Evolutionary conservation across 2,113 vertebrate genomes (phyloP).

Genomic region (Malurus elegans): DNA sequence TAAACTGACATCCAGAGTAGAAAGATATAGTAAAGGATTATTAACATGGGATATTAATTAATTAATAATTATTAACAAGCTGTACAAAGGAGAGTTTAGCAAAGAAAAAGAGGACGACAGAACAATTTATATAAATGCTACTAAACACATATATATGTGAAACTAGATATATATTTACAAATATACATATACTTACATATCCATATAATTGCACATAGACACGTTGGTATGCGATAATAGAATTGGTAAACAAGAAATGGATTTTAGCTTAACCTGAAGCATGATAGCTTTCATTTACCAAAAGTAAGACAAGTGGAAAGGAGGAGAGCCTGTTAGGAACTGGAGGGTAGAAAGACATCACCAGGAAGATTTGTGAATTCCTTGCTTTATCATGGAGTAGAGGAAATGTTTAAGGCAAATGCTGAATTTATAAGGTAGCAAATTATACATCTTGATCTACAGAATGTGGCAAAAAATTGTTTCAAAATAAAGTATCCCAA

Average conservation of each 20-base stretch:
- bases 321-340: not conserved
- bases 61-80: not conserved
- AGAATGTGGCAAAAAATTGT: not conserved
- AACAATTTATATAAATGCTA: not conserved
- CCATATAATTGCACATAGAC: not conserved
- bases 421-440: not conserved
- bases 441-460: not conserved
- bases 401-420: not conserved
- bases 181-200: not conserved
- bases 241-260: not conserved
- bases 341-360: not conserved
- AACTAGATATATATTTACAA: not conserved
- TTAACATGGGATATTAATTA: not conserved
- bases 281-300: not conserved
- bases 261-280: not conserved
- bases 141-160: not conserved
- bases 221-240: not conserved
- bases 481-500: not conserved
- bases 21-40: not conserved
- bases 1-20: not conserved
- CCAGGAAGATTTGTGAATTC: not conserved
- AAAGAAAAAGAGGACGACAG: not conserved
- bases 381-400: not conserved
- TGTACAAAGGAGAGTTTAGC: not conserved
- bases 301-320: not conserved